These are phyloP conservation scores for Graphium colonna DNA, from an alignment of 2,888 invertebrate species.

Conservation along the genomic window DNA sequence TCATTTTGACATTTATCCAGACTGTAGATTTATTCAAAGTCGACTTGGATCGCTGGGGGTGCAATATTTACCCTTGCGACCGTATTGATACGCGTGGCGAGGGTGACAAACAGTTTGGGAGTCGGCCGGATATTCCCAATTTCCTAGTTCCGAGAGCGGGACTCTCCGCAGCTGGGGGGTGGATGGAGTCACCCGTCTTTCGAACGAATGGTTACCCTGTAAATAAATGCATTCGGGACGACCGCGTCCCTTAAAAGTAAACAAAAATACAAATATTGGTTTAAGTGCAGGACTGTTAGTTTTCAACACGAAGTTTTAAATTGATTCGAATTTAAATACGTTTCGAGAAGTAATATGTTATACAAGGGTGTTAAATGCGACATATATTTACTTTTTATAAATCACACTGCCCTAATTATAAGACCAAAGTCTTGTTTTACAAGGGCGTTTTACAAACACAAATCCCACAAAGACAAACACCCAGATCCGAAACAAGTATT, in stretches of 20 bases:
- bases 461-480: no score
- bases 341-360: neutral
- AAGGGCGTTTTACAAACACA: no score
- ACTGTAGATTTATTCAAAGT: neutral
- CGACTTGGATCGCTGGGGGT: neutral
- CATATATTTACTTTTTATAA: no score
- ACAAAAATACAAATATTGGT: neutral
- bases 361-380: no score
- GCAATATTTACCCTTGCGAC: neutral
- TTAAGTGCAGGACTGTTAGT: neutral
- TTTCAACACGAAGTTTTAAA: neutral
- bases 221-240: neutral
- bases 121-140: conserved; percentile 58
- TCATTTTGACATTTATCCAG: no score
- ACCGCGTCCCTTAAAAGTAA: neutral
- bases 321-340: neutral
- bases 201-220: neutral
- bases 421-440: no score
- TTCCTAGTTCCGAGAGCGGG: conserved; percentile 43
- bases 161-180: neutral
- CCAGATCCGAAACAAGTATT: no score
- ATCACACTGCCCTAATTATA: no score
- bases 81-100: neutral
- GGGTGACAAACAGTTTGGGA: conserved; percentile 50
- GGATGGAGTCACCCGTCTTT: neutral